Conservation (phyloP, 2,797 vertebrate genomes). For the Harpagifer antarcticus region DNA sequence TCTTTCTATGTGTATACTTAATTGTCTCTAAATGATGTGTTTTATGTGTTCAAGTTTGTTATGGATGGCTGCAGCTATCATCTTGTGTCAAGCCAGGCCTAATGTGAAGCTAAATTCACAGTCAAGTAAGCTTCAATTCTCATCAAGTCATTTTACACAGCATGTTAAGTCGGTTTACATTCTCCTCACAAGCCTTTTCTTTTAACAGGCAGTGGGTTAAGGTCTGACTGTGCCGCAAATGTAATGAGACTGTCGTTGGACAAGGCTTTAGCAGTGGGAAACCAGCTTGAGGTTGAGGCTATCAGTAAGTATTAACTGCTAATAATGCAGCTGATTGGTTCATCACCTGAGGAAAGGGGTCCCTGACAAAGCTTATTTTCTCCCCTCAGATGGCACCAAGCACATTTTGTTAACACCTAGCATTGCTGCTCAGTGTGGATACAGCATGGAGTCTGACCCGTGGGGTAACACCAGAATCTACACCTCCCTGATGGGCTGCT, state of each 20-base stretch:
- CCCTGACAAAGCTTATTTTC: neutral
- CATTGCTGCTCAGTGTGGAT: constrained; percentile 87
- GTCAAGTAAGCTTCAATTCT: too few relatives aligned
- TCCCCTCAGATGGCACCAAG: constrained; percentile 75
- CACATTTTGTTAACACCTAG: constrained; percentile 66
- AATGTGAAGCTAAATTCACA: too few relatives aligned
- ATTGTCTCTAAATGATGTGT: too few relatives aligned
- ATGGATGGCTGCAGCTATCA: too few relatives aligned
- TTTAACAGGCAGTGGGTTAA: constrained; percentile 63
- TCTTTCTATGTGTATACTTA: too few relatives aligned
- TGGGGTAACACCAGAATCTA: constrained; percentile 83
- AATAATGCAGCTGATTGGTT: neutral
- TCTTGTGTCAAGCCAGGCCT: too few relatives aligned
- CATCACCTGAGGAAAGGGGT: fast-evolving
- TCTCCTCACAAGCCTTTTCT: neutral
- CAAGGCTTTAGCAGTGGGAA: constrained; percentile 77
- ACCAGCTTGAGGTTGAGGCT: constrained; percentile 81
- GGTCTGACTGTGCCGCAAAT: constrained; percentile 77
- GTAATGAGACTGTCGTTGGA: constrained; percentile 80
- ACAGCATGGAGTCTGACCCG: constrained; percentile 80
- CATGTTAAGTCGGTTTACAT: too few relatives aligned
- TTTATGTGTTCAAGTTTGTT: too few relatives aligned
- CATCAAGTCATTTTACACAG: too few relatives aligned
- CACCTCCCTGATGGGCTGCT: constrained; percentile 86
- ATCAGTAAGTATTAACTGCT: constrained; percentile 74